Percentiles rank a stretch among this genome's conserved stretches.
These are phyloP conservation scores for Psylliodes chrysocephalus DNA, from an alignment of 2,888 invertebrate genomes.

Conservation along the genomic window DNA sequence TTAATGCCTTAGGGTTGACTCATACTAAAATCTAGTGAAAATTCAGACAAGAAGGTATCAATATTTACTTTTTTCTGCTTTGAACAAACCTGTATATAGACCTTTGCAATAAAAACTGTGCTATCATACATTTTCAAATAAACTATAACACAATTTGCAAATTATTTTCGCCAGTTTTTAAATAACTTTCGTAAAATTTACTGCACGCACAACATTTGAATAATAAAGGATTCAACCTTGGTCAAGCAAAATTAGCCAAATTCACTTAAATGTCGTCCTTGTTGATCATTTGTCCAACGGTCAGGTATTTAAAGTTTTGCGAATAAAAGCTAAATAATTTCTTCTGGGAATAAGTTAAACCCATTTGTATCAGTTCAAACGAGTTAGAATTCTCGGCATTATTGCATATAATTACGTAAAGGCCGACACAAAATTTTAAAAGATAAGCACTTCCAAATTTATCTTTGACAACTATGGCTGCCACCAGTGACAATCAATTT, in stretches of 20 bases:
- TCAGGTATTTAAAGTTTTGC: conserved; percentile 25
- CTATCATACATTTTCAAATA: no score
- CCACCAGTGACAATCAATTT: conserved; percentile 25
- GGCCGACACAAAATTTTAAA: conserved; percentile 25
- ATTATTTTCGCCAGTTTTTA: no score
- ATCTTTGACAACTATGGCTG: conserved; percentile 19
- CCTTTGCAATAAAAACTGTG: no score
- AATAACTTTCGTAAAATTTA: no score
- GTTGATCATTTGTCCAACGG: conserved; percentile 2
- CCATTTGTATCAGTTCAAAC: conserved; percentile 37
- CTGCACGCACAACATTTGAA: neutral
- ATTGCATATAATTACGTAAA: conserved; percentile 37
- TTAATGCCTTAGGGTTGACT: no score
- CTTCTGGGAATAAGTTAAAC: conserved; percentile 38
- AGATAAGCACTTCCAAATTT: conserved; percentile 24
- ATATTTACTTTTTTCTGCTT: no score
- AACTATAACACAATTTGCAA: no score
- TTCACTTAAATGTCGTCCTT: conserved; percentile 6
- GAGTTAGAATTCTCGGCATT: conserved; percentile 37
- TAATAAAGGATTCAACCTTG: neutral
- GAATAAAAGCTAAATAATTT: conserved; percentile 34
- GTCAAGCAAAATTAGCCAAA: conserved; percentile 10
- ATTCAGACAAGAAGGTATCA: no score
- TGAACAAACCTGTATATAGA: no score
- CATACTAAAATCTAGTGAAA: no score